Evolutionary conservation across 2,797 vertebrate genomes (phyloP), one percentile per base, ranked within the genome.

Genomic region (Orestias chungarensis): DNA sequence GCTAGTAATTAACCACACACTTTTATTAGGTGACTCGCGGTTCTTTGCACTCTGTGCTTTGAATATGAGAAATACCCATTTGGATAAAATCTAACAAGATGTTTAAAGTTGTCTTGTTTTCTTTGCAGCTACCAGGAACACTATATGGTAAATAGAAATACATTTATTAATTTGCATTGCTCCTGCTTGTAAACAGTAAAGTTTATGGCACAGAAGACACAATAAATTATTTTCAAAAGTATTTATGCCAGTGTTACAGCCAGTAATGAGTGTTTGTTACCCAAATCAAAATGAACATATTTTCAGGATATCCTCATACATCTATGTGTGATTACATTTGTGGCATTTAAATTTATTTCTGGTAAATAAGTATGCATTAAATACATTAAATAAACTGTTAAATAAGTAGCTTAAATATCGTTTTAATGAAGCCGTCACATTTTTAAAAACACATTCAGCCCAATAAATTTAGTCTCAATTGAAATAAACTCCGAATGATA

Each of bases 11-110:
- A 23, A 27, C 3, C 66, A 27, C 61, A 12, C 17, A 18, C 33
- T 27, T 72, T 9, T 40, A 40, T 67, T 2, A 35, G 57, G 49
- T 66, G 47, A 74, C n/a, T 46, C 29, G 68, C 1, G 68, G 42
- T 75, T 71, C 68, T 73, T 6, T n/a, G 2, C 46, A 17, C 27
- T 44, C 70, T 29, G 12, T 54, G 25, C 6, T 29, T 33, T 20
- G 15, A 59, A 59, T 29, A 35, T 23, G 17, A 59, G 7, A 3
- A 11, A 33, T 11, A 35, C 29, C 33, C 3, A 9, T 35, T 3
- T 33, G 33, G 18, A 59, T 35, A 59, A 59, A 59, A 10, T 59
- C 8, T 4, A 55, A 17, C 31, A 1, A 55, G 29, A 55, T 33
- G 33, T 4, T 57, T 57, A 18, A 20, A 8, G 29, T 17, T 31